A percentile compares a stretch with the other conserved stretches of the same genome.
These are phyloP conservation scores for Drosophila punjabiensis DNA, from an alignment of 1,140 invertebrate genomes.

Conservation along the genomic window DNA sequence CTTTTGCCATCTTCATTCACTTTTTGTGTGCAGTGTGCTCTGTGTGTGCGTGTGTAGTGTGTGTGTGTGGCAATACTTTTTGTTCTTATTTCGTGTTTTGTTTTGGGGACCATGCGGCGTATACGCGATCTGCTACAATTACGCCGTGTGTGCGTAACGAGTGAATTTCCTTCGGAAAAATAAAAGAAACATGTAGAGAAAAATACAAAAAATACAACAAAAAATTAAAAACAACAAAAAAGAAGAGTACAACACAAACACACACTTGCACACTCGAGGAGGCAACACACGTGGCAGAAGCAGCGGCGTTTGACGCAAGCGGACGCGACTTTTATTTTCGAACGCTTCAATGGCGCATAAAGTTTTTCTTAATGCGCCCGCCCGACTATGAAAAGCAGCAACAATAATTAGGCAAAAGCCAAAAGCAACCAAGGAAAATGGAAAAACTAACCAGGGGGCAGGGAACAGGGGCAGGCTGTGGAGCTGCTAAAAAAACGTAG, in stretches of 20 bases:
- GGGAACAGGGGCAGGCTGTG: conserved; percentile 22
- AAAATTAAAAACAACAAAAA: background rate
- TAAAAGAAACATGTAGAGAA: conserved; percentile 11
- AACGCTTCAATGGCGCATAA: conserved; percentile 83
- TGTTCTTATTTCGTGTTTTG: conserved; percentile 15
- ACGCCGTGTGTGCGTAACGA: conserved; percentile 52
- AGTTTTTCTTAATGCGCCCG: conserved; percentile 80
- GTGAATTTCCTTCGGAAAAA: conserved; percentile 37
- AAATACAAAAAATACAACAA: conserved; percentile 3
- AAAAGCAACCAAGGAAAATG: conserved; percentile 36
- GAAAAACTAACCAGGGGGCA: conserved; percentile 26
- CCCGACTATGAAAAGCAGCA: conserved; percentile 79
- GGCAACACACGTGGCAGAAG: conserved; percentile 42
- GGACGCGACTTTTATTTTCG: conserved; percentile 80
- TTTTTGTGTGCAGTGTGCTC: conserved; percentile 9
- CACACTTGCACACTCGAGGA: conserved; percentile 4
- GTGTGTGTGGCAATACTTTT: conserved; percentile 60
- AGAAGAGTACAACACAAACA: conserved; percentile 20
- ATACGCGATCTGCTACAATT: conserved; percentile 76
- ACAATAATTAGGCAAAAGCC: conserved; percentile 78
- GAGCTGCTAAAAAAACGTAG: conserved; percentile 53
- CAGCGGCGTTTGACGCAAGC: conserved; percentile 68
- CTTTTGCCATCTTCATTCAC: conserved; percentile 2
- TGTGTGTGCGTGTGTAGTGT: conserved; percentile 1
- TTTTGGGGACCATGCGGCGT: conserved; percentile 52